Conservation (phyloP, 2,797 vertebrate genomes). For the Podarcis siculus region DNA sequence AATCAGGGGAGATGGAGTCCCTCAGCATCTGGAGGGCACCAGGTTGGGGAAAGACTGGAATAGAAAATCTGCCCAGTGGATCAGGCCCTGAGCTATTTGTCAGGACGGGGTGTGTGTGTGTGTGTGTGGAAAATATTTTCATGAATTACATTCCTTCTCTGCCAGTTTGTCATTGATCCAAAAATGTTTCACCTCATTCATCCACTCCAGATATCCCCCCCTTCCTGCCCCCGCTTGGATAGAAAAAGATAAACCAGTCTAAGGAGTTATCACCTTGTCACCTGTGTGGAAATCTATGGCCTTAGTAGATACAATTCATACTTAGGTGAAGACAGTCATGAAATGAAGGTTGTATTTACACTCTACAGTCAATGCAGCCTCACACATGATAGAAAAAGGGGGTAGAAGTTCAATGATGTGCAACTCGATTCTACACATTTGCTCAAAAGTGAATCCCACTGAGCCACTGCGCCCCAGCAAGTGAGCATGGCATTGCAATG, state of each 20-base stretch:
- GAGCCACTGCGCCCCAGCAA: not conserved
- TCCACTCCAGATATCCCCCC: conserved; percentile 41
- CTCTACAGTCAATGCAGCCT: not conserved
- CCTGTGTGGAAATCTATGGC: conserved; percentile 56
- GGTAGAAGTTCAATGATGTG: not conserved
- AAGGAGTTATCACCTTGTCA: conserved; percentile 55
- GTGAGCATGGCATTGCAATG: not conserved
- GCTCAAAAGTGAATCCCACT: not conserved
- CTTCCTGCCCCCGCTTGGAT: conserved; percentile 3
- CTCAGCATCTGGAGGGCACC: too few relatives aligned
- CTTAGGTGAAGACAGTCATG: conserved; percentile 35
- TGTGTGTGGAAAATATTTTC: not conserved
- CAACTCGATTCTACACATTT: not conserved
- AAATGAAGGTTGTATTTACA: conserved; percentile 8
- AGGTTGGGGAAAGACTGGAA: too few relatives aligned
- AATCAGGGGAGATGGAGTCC: too few relatives aligned
- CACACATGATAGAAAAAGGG: too few relatives aligned
- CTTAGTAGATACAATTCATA: conserved; percentile 48
- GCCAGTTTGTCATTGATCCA: conserved; percentile 48
- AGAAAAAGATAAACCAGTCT: conserved; percentile 40
- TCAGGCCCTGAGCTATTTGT: not conserved
- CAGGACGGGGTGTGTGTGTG: too few relatives aligned
- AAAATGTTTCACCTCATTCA: not conserved
- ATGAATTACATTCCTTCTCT: conserved; percentile 8
- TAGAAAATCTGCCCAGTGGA: not conserved